Evolutionary conservation across 2,797 vertebrate genomes (phyloP).

Genomic region (Alosa sapidissima): DNA sequence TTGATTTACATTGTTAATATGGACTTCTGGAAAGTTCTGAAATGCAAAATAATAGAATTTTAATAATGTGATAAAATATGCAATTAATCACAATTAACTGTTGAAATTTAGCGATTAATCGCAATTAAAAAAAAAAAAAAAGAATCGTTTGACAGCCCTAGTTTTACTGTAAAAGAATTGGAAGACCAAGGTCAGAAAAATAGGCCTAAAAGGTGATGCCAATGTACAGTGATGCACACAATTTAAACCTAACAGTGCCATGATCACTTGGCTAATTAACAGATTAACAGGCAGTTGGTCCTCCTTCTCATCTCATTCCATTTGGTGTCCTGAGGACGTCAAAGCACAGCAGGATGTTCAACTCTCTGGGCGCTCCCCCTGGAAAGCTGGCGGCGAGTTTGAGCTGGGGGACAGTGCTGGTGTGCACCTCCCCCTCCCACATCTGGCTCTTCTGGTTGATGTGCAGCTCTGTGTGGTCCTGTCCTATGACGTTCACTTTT

Average conservation of each 20-base stretch:
- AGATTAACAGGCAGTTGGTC: neutral
- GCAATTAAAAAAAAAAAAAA: too few species aligned
- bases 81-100: too few species aligned
- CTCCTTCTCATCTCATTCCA: constrained; percentile 32
- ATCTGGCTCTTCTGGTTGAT: constrained; percentile 21
- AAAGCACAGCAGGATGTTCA: too few species aligned
- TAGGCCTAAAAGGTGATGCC: neutral
- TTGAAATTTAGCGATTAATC: too few species aligned
- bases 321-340: constrained; percentile 25
- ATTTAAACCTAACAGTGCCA: neutral
- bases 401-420: constrained; percentile 35
- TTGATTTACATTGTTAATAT: too few species aligned
- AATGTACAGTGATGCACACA: neutral
- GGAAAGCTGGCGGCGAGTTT: constrained; percentile 55
- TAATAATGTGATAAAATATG: too few species aligned
- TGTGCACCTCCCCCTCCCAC: constrained; percentile 63
- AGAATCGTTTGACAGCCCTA: too few species aligned
- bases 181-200: neutral
- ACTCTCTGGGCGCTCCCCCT: too few species aligned
- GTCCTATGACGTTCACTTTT: too few species aligned
- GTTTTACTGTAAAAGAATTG: neutral
- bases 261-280: neutral
- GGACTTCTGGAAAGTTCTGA: too few species aligned
- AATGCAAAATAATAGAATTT: too few species aligned
- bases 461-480: too few species aligned